A percentile compares a stretch with the other conserved stretches of the same genome.
These are phyloP conservation scores for Nezara viridula DNA, from an alignment of 2,888 invertebrate species.

Conservation along the genomic window DNA sequence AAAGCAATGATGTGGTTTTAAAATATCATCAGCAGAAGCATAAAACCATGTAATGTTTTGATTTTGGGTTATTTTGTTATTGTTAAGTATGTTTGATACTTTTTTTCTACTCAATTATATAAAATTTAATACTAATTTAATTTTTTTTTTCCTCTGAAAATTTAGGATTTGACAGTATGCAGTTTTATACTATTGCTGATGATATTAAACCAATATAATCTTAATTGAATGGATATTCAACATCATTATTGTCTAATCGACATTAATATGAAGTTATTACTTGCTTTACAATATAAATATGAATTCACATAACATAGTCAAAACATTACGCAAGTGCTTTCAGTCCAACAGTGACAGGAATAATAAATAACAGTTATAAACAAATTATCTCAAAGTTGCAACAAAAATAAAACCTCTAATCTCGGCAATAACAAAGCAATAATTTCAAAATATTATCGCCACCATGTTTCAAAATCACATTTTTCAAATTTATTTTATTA, in stretches of 20 bases:
- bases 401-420: slow-evolving; percentile 9
- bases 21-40: neutral
- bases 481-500: too few species aligned
- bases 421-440: neutral
- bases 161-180: too few species aligned
- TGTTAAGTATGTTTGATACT: too few species aligned
- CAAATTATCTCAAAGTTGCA: neutral
- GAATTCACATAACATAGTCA: neutral
- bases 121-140: too few species aligned
- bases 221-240: neutral
- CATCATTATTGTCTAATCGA: neutral
- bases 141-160: too few species aligned
- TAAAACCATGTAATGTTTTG: too few species aligned
- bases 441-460: neutral
- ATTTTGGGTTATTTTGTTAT: too few species aligned
- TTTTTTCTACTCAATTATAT: too few species aligned
- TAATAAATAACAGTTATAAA: neutral
- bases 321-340: neutral
- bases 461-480: too few species aligned
- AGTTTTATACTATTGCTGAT: too few species aligned
- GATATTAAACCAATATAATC: neutral
- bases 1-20: neutral
- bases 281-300: neutral
- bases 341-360: neutral
- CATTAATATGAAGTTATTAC: too few species aligned